Evolutionary conservation across 1,140 invertebrate genomes (phyloP), one percentile per base, ranked within the genome.

Genomic region (Cydia splendana): DNA sequence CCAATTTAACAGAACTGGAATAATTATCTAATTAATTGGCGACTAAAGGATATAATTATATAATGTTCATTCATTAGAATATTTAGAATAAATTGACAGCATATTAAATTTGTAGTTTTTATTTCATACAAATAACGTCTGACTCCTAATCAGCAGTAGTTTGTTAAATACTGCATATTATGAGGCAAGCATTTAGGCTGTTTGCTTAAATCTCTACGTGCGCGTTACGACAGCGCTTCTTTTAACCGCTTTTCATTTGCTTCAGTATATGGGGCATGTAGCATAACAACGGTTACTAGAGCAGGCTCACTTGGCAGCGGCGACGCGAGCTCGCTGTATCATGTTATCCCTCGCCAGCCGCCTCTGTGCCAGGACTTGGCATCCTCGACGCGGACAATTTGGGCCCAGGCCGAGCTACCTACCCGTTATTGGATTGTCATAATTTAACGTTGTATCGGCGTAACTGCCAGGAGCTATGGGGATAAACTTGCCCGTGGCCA

Each of bases 401-500:
- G 87, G 88, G 85, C 78, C 75, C 84, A 81, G 77, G 81, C 85
- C 87, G 84, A 86, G 80, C 82, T 81, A 89, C 87, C 87, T 87
- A 88, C 80, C 74, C 79, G 85, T 88, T 91, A 91, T 89, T 87
- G 87, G 85, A 85, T 88, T 87, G 86, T 90, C 87, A 90, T 90
- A 87, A 90, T 88, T 91, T 87, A 87, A 84, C 86, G 87, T 83
- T 82, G 82, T 85, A 89, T 80, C 78, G 82, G 82, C 85, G 81
- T 84, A 79, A 82, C 79, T 86, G 85, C 84, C 76, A 81, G 78
- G 38, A 80, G 77, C 77, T 77, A 78, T 71, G 69, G 34, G 76
- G 71, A 78, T 79, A 81, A 82, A 81, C 84, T 83, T 79, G 79
- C 80, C 81, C 78, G 78, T 77, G 73, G 77, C 57, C 57, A 79